Evolutionary conservation across 2,888 invertebrate species (phyloP).

Genomic region (Macrosoma leucophasiata): DNA sequence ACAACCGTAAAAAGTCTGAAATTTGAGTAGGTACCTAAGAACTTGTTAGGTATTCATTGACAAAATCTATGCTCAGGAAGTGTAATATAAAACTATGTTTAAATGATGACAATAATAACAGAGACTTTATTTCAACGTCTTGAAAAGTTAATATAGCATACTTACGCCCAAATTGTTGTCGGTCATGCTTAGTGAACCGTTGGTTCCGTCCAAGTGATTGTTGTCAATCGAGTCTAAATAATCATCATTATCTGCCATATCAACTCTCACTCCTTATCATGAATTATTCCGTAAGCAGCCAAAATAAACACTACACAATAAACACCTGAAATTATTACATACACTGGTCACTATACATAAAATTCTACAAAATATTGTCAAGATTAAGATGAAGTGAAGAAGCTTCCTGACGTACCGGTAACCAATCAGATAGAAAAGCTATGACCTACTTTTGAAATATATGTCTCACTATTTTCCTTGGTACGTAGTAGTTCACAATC

Average conservation of each 20-base stretch:
- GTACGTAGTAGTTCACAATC: constrained; percentile 32
- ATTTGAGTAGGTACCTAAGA: no score
- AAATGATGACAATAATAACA: no score
- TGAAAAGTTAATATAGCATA: no score
- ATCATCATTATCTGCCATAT: constrained; percentile 72
- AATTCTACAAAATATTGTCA: constrained; percentile 25
- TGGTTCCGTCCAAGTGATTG: constrained; percentile 77
- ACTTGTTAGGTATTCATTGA: no score
- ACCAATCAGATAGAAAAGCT: constrained; percentile 54
- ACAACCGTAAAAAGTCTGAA: no score
- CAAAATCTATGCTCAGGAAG: no score
- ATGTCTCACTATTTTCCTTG: constrained; percentile 32
- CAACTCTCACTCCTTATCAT: constrained; percentile 44
- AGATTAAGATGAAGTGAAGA: constrained; percentile 41
- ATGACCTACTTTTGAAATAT: constrained; percentile 60
- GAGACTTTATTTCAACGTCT: no score
- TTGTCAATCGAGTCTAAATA: constrained; percentile 70
- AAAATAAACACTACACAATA: constrained; percentile 34
- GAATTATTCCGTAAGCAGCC: constrained; percentile 29
- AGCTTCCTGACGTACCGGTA: constrained; percentile 66
- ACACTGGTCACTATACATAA: constrained; percentile 11
- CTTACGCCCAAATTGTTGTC: constrained; percentile 69
- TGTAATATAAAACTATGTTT: no score
- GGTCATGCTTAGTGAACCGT: constrained; percentile 74
- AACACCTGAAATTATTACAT: constrained; percentile 31